phyloP scores from a whole-genome alignment of 2,797 vertebrate genomes.

The Arctocebus calabarensis region DNA sequence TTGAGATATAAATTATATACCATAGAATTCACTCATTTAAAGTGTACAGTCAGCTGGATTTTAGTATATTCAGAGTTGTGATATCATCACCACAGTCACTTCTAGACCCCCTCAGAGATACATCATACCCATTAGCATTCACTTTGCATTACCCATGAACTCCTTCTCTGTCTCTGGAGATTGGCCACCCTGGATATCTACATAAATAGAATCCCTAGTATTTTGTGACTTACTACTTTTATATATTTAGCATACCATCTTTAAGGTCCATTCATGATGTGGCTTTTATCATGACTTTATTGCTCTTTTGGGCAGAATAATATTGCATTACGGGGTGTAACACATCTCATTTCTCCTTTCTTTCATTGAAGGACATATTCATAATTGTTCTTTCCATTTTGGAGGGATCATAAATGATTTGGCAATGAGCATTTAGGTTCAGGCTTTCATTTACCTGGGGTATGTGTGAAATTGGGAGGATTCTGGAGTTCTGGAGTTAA shows the following conservation, averaged over 20 bases:
- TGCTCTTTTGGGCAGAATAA: neutral
- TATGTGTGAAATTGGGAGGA: neutral
- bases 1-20: neutral
- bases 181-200: neutral
- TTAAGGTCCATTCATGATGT: neutral
- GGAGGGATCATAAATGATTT: neutral
- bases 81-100: neutral
- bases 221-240: neutral
- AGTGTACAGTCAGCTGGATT: neutral
- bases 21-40: neutral
- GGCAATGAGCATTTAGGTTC: neutral
- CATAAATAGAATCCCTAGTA: neutral
- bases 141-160: fast-evolving
- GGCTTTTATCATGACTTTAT: neutral
- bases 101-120: neutral
- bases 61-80: neutral
- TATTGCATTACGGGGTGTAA: neutral
- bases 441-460: neutral
- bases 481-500: no score
- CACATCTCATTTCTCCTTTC: neutral
- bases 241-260: neutral
- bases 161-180: neutral
- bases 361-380: neutral
- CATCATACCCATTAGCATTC: neutral
- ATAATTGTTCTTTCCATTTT: neutral